Percentiles rank a stretch among this genome's conserved stretches.
Evolutionary conservation across 2,113 vertebrate genomes (phyloP).

Genomic region (Telmatochromis sp.): DNA sequence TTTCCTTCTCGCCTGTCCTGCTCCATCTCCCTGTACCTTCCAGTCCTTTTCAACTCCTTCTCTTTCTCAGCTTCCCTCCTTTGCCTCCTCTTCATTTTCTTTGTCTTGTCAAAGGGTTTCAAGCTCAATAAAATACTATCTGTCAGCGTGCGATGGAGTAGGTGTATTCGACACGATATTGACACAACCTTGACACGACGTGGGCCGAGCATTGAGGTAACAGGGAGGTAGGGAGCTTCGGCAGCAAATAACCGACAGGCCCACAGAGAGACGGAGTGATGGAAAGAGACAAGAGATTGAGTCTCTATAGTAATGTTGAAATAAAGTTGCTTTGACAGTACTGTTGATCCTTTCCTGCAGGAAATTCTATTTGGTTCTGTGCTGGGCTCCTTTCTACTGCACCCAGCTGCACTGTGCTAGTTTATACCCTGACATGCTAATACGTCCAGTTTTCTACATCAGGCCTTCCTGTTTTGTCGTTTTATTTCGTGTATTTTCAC

Average conservation of each 20-base stretch:
- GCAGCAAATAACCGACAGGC: constrained; percentile 29
- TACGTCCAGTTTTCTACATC: neutral
- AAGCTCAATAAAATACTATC: constrained; percentile 41
- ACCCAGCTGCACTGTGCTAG: neutral
- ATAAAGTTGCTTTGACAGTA: constrained; percentile 43
- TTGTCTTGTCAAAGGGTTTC: constrained; percentile 31
- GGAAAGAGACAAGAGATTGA: constrained; percentile 17
- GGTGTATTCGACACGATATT: constrained; percentile 37
- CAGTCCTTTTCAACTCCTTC: constrained; percentile 7
- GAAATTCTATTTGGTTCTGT: neutral
- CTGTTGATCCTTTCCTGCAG: constrained; percentile 18
- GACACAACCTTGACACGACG: constrained; percentile 45
- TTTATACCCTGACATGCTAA: neutral
- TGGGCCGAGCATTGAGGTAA: constrained; percentile 34
- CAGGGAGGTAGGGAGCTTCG: neutral
- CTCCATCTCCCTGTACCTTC: neutral
- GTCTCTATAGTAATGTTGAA: constrained; percentile 40
- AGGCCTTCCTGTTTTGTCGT: neutral
- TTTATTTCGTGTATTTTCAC: neutral
- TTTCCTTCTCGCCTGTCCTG: neutral
- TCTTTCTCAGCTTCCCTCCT: neutral
- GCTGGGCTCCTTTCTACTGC: neutral
- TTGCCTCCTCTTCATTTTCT: constrained; percentile 15
- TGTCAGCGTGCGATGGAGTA: constrained; percentile 13
- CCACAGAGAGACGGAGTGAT: neutral